Conservation (phyloP, 2,888 invertebrate species). For the Neocrepidodera transversa region DNA sequence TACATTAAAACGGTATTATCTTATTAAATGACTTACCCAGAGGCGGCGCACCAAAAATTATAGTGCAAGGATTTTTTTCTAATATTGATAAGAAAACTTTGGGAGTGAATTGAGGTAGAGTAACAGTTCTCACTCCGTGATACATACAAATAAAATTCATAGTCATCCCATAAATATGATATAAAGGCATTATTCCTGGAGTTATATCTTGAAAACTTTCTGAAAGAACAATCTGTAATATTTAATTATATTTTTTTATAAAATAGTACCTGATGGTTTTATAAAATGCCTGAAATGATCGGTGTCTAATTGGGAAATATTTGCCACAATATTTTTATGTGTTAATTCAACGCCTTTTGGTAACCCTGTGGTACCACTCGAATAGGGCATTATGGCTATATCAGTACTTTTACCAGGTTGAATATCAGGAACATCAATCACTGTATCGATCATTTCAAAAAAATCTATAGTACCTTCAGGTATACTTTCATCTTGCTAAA, state of each 20-base stretch:
- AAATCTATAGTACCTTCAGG: slow-evolving; percentile 32
- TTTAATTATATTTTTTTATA: not conserved
- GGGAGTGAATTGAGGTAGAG: slow-evolving; percentile 78
- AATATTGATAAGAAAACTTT: slow-evolving; percentile 71
- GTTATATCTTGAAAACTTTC: slow-evolving; percentile 68
- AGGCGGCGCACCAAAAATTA: slow-evolving; percentile 39
- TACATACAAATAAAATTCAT: slow-evolving; percentile 66
- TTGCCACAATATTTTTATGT: slow-evolving; percentile 56
- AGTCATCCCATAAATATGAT: slow-evolving; percentile 81
- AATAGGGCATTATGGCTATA: slow-evolving; percentile 76
- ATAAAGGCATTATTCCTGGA: slow-evolving; percentile 80
- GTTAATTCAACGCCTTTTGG: slow-evolving; percentile 79
- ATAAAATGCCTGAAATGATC: slow-evolving; percentile 30
- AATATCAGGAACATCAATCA: slow-evolving; percentile 63
- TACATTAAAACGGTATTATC: too few relatives aligned
- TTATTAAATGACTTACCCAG: slow-evolving; percentile 39
- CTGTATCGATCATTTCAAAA: slow-evolving; percentile 42
- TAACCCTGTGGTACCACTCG: slow-evolving; percentile 86
- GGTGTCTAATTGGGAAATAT: slow-evolving; percentile 38
- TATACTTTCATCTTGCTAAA: slow-evolving; percentile 33
- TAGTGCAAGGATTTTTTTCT: slow-evolving; percentile 61
- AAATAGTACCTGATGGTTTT: slow-evolving; percentile 34
- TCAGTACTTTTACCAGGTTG: slow-evolving; percentile 61
- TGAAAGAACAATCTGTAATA: slow-evolving; percentile 48
- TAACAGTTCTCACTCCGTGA: slow-evolving; percentile 70